Evolutionary conservation across 2,797 vertebrate species (phyloP).

Genomic region (Enteromius fasciolatus): DNA sequence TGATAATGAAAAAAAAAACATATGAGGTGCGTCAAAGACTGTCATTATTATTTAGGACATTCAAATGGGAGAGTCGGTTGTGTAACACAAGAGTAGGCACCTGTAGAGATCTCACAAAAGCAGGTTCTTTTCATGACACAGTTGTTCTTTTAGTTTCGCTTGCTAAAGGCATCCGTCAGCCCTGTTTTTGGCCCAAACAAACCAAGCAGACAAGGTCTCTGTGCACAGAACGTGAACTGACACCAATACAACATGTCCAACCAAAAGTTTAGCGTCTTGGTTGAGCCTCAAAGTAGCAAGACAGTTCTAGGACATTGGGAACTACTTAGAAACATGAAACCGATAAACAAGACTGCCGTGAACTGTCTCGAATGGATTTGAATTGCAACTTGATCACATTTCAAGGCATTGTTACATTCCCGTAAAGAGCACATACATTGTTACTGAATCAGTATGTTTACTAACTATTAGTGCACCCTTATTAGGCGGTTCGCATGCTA

Average conservation of each 20-base stretch:
- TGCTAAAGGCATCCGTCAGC: constrained; percentile 11
- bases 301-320: constrained; percentile 1
- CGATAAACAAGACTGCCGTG: neutral
- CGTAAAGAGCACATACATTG: constrained; percentile 47
- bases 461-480: constrained; percentile 40
- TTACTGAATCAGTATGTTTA: constrained; percentile 31
- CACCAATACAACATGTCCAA: constrained; percentile 30
- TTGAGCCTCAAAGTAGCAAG: neutral
- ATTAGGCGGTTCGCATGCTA: constrained; percentile 27
- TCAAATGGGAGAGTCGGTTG: neutral
- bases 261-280: constrained; percentile 2
- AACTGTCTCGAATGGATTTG: neutral
- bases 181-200: constrained; percentile 38
- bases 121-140: neutral
- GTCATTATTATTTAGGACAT: constrained; percentile 15
- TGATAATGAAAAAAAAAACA: constrained; percentile 42
- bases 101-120: constrained; percentile 22
- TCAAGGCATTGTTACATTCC: constrained; percentile 38
- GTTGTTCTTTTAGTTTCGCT: constrained; percentile 14
- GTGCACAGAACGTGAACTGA: constrained; percentile 24
- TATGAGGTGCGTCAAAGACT: constrained; percentile 22
- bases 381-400: constrained; percentile 22
- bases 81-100: constrained; percentile 7
- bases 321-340: constrained; percentile 14
- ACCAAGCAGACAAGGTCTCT: constrained; percentile 38